Conservation (phyloP, 1,140 invertebrate genomes). For the Phymorhynchus buccinoides region DNA sequence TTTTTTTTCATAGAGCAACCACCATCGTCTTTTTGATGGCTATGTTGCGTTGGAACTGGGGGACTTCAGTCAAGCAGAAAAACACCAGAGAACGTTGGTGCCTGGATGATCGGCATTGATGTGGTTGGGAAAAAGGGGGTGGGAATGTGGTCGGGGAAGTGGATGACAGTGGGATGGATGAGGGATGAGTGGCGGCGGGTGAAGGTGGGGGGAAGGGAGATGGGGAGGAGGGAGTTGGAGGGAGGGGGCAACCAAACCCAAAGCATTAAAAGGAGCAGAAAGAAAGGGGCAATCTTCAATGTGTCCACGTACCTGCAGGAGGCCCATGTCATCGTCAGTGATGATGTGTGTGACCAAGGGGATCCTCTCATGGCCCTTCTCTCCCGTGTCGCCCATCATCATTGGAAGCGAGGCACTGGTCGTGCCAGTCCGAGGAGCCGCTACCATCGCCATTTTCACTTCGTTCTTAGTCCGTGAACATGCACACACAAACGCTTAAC, state of each 20-base stretch:
- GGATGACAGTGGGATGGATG: too few species aligned
- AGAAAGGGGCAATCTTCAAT: background rate
- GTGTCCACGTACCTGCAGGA: slow-evolving; percentile 60
- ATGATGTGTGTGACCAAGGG: slow-evolving; percentile 71
- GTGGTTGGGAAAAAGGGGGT: too few species aligned
- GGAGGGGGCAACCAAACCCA: background rate
- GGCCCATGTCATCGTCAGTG: slow-evolving; percentile 70
- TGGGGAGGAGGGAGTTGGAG: too few species aligned
- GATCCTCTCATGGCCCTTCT: slow-evolving; percentile 48
- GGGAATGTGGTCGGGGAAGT: too few species aligned
- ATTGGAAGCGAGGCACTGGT: background rate
- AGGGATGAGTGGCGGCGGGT: too few species aligned
- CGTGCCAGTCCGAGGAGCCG: slow-evolving; percentile 4
- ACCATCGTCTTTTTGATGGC: too few species aligned
- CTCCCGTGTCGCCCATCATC: slow-evolving; percentile 14
- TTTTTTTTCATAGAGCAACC: too few species aligned
- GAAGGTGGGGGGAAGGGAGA: too few species aligned
- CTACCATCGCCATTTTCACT: slow-evolving; percentile 30
- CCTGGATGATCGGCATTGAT: too few species aligned
- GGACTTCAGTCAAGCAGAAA: too few species aligned
- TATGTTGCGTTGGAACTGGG: too few species aligned
- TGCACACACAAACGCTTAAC: slow-evolving; percentile 41
- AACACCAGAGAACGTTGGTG: too few species aligned
- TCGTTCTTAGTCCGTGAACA: background rate
- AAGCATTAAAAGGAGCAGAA: background rate